Conservation (phyloP, 1,140 invertebrate species). For the Scaptomyza pallida region DNA sequence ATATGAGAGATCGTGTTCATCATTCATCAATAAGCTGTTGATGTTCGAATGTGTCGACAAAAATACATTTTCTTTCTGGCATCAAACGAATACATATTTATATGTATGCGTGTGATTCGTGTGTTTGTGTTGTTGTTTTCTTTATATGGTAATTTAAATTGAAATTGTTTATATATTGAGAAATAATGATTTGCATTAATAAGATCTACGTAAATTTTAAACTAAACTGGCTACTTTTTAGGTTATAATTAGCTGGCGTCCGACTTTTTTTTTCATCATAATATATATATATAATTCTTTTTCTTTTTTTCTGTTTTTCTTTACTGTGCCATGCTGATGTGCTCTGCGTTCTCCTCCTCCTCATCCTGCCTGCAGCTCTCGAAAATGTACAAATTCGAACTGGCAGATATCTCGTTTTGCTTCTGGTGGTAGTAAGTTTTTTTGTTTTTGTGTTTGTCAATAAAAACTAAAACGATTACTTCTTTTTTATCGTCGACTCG, state of each 20-base stretch:
- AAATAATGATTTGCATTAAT: conserved; percentile 50
- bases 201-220: conserved; percentile 65
- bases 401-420: conserved; percentile 1
- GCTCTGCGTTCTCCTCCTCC: background rate
- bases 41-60: conserved; percentile 4
- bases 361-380: conserved; percentile 8
- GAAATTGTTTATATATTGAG: conserved; percentile 27
- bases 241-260: conserved; percentile 49
- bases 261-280: background rate
- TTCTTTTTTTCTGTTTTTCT: background rate
- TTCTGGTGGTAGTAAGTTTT: background rate
- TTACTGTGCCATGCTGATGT: background rate
- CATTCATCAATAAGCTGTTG: background rate
- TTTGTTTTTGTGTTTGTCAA: conserved; percentile 19
- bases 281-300: too few relatives aligned
- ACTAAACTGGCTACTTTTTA: conserved; percentile 77
- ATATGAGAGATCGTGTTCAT: conserved; percentile 3
- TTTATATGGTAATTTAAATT: conserved; percentile 15
- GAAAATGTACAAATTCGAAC: conserved; percentile 42
- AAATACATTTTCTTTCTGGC: conserved; percentile 17
- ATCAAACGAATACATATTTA: conserved; percentile 29
- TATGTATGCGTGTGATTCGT: conserved; percentile 1
- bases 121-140: background rate
- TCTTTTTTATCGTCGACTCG: conserved; percentile 14
- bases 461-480: conserved; percentile 44